Evolutionary conservation across 1,140 invertebrate species (phyloP).

Genomic region (Brevipalpus yothersi): DNA sequence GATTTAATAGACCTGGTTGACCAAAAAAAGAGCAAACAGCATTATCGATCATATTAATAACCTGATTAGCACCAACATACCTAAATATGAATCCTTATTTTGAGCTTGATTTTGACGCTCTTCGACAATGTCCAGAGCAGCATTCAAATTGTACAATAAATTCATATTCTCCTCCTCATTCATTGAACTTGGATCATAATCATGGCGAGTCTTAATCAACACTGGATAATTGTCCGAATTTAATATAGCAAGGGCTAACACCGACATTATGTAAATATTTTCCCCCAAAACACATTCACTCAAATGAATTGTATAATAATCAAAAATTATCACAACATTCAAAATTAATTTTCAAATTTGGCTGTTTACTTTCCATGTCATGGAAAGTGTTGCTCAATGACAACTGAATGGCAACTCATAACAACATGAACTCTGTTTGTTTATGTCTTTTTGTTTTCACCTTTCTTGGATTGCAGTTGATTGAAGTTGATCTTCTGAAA

Average conservation of each 20-base stretch:
- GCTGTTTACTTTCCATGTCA: too few relatives aligned
- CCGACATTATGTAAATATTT: not conserved
- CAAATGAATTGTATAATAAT: too few relatives aligned
- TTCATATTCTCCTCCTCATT: not conserved
- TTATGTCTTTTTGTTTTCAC: too few relatives aligned
- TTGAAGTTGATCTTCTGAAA: too few relatives aligned
- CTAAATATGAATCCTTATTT: slow-evolving; percentile 9
- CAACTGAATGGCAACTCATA: too few relatives aligned
- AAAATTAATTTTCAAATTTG: too few relatives aligned
- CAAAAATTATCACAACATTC: too few relatives aligned
- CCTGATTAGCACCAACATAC: not conserved
- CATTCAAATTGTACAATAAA: slow-evolving; percentile 8
- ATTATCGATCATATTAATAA: not conserved
- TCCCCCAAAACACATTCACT: too few relatives aligned
- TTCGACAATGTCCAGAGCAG: slow-evolving; percentile 10
- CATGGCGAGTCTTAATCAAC: slow-evolving; percentile 2
- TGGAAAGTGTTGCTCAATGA: too few relatives aligned
- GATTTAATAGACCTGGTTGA: slow-evolving; percentile 1
- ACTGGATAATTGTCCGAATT: slow-evolving; percentile 7
- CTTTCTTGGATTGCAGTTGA: too few relatives aligned
- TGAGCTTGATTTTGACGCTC: slow-evolving; percentile 3
- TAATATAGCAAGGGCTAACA: slow-evolving; percentile 6
- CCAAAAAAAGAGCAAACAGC: not conserved
- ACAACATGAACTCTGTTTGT: too few relatives aligned
- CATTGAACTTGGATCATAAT: not conserved